A percentile compares a stretch with the other conserved stretches of the same genome.
These are phyloP conservation scores for Proterorhinus semilunaris DNA, from an alignment of 2,113 vertebrate species.

Conservation along the genomic window DNA sequence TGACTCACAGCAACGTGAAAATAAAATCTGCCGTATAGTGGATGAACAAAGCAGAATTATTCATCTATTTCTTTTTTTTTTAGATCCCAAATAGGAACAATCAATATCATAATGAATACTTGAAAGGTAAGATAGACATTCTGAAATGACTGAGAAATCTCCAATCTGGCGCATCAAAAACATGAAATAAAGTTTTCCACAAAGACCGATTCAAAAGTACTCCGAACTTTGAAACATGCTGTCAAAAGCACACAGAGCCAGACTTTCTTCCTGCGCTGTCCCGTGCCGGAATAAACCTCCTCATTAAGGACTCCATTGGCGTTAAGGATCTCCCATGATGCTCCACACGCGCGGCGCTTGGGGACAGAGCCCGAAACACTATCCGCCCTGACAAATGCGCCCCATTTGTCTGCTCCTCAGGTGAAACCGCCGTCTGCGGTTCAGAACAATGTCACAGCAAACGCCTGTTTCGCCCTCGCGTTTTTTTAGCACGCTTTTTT, in stretches of 20 bases:
- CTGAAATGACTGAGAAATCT: no score
- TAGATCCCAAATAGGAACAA: no score
- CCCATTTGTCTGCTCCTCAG: constrained; percentile 35
- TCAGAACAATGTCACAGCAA: constrained; percentile 52
- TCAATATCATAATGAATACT: no score
- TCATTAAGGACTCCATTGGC: constrained; percentile 48
- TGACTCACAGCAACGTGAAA: constrained; percentile 15
- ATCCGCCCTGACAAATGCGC: constrained; percentile 33
- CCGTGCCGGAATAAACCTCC: constrained; percentile 21
- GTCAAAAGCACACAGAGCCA: constrained; percentile 33
- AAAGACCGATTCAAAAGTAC: no score
- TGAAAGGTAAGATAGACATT: no score
- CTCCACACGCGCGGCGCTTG: constrained; percentile 25
- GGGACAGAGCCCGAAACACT: constrained; percentile 34
- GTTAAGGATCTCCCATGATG: constrained; percentile 47
- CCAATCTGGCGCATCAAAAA: no score
- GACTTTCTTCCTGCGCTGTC: neutral
- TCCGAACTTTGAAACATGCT: no score
- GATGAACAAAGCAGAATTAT: no score
- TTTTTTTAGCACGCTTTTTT: neutral
- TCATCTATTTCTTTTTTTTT: no score
- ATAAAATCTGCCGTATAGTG: no score
- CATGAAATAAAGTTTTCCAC: no score
- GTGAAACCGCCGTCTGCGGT: constrained; percentile 13
- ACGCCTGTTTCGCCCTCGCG: neutral